A percentile compares a stretch with the other conserved stretches of the same genome.
Evolutionary conservation across 2,888 invertebrate genomes (phyloP).

Genomic region (Leptodirus hochenwartii): DNA sequence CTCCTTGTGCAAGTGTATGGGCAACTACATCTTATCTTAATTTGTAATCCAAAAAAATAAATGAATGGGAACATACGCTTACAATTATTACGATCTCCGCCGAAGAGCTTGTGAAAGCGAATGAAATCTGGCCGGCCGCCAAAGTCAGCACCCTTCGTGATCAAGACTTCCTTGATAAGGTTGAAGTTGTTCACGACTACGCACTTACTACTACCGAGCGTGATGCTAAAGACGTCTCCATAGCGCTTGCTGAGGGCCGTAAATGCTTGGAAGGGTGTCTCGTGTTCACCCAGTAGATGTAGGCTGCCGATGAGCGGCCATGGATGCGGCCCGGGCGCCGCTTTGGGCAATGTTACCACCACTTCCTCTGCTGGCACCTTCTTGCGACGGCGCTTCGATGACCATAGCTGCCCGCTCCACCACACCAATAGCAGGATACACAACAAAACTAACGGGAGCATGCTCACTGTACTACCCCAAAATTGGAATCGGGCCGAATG

Average conservation of each 20-base stretch:
- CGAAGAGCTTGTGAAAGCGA: conserved; percentile 65
- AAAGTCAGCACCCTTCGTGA: conserved; percentile 64
- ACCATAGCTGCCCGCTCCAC: too few relatives aligned
- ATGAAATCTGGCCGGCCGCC: conserved; percentile 68
- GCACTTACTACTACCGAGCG: conserved; percentile 48
- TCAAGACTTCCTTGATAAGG: conserved; percentile 54
- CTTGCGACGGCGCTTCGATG: too few relatives aligned
- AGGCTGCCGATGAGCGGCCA: conserved; percentile 55
- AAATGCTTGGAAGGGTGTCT: conserved; percentile 54
- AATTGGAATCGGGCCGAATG: too few relatives aligned
- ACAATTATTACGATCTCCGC: conserved; percentile 75
- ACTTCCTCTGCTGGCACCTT: too few relatives aligned
- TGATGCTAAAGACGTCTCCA: conserved; percentile 54
- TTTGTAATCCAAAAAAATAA: too few relatives aligned
- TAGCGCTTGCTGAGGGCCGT: conserved; percentile 46
- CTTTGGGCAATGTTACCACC: too few relatives aligned
- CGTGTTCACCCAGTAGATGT: conserved; percentile 42
- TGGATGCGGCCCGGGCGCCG: conserved; percentile 49
- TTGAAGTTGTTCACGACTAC: conserved; percentile 57
- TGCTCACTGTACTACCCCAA: too few relatives aligned
- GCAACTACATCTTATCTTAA: too few relatives aligned
- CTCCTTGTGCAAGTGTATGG: too few relatives aligned
- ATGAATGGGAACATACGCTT: too few relatives aligned
- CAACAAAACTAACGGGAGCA: too few relatives aligned
- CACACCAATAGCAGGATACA: too few relatives aligned